Conservation (phyloP, 2,797 vertebrate genomes). For the Sylvia borin region DNA sequence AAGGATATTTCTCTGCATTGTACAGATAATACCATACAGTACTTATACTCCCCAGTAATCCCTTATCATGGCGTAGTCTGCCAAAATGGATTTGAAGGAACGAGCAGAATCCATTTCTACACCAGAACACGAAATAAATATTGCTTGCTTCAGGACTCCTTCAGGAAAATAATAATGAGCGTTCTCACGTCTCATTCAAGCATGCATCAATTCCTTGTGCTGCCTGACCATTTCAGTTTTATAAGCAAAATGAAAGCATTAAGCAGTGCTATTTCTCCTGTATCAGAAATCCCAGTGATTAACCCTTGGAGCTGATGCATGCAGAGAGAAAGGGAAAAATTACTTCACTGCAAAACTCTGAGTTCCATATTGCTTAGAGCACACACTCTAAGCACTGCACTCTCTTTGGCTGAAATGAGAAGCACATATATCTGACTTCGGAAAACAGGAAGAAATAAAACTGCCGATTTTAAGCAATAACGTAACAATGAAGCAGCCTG, state of each 20-base stretch:
- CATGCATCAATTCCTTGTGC: background rate
- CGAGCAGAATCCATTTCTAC: background rate
- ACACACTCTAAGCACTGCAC: background rate
- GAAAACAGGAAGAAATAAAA: slow-evolving; percentile 58
- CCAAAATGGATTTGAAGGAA: background rate
- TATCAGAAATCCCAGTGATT: background rate
- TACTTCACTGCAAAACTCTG: background rate
- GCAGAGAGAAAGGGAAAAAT: background rate
- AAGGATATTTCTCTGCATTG: background rate
- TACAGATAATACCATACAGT: background rate
- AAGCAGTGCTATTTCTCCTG: background rate
- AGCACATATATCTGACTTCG: slow-evolving; percentile 27
- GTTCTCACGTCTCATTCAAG: slow-evolving; percentile 18
- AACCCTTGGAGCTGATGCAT: background rate
- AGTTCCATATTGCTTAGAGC: background rate
- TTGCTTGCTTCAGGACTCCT: background rate
- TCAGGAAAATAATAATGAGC: slow-evolving; percentile 20
- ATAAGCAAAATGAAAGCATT: background rate
- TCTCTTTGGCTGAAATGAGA: background rate
- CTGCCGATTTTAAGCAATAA: slow-evolving; percentile 53
- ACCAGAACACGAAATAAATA: background rate
- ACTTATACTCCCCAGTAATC: background rate
- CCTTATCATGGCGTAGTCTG: background rate
- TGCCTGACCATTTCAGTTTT: background rate
- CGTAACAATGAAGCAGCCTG: slow-evolving; percentile 55